These are phyloP conservation scores for Volucella inflata DNA, from an alignment of 2,888 invertebrate species.

Conservation along the genomic window DNA sequence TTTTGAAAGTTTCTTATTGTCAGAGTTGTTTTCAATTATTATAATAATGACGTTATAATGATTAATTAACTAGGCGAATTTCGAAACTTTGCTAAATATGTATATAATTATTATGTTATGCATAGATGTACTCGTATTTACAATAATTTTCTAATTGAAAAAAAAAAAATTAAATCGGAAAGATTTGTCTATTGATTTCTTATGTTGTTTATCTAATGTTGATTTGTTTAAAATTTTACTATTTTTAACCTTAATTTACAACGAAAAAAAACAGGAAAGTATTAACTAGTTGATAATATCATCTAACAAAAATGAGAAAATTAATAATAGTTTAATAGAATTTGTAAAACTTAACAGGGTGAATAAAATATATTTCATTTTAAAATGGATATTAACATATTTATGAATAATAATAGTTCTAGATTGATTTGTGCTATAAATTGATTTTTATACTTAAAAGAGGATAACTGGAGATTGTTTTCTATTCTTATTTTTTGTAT, in stretches of 20 bases:
- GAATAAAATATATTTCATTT: conserved; percentile 31
- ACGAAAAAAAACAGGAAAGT: background rate
- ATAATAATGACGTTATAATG: conserved; percentile 26
- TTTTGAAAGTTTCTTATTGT: conserved; percentile 53
- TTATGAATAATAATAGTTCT: background rate
- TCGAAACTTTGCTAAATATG: conserved; percentile 30
- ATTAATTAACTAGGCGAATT: conserved; percentile 53
- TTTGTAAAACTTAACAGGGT: conserved; percentile 41
- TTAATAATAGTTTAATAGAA: conserved; percentile 12
- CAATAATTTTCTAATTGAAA: conserved; percentile 8
- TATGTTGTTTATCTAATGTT: conserved; percentile 1
- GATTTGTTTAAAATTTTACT: background rate
- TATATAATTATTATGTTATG: conserved; percentile 14
- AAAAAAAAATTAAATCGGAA: conserved; percentile 8
- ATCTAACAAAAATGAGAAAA: conserved; percentile 29
- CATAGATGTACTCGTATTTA: conserved; percentile 25
- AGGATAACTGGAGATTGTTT: conserved; percentile 42
- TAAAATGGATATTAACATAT: conserved; percentile 21
- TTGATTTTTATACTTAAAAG: conserved; percentile 21
- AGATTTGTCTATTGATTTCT: background rate
- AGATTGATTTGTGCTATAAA: conserved; percentile 59
- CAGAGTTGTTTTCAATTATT: conserved; percentile 44
- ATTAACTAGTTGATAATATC: conserved; percentile 34
- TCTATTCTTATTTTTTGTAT: too few species aligned
- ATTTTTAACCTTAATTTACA: too few species aligned